Evolutionary conservation across 2,113 vertebrate genomes (phyloP).

Genomic region (Salvator merianae): DNA sequence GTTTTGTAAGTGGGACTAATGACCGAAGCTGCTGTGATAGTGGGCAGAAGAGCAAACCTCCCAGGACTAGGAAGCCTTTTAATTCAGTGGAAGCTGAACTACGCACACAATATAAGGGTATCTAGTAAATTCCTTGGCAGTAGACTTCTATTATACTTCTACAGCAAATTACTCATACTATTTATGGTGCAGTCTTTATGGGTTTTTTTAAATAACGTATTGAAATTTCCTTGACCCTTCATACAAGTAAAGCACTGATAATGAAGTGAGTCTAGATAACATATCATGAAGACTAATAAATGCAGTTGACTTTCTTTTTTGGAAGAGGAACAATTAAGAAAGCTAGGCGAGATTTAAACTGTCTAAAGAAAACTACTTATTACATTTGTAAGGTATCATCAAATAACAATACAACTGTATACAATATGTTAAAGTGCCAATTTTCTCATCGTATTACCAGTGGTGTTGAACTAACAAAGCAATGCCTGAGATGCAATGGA

Average conservation of each 20-base stretch:
- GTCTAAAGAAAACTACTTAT: slow-evolving; percentile 68
- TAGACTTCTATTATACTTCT: slow-evolving; percentile 4
- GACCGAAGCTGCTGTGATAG: not conserved
- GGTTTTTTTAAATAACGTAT: slow-evolving; percentile 6
- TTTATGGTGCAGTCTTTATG: not conserved
- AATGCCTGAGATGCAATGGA: too few relatives aligned
- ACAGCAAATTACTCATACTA: slow-evolving; percentile 4
- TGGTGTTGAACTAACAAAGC: too few relatives aligned
- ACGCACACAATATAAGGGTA: not conserved
- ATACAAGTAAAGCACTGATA: slow-evolving; percentile 32
- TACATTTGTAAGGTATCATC: slow-evolving; percentile 53
- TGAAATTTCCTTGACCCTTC: slow-evolving; percentile 24
- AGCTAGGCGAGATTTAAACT: slow-evolving; percentile 66
- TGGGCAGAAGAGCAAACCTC: too few relatives aligned
- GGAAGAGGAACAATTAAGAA: slow-evolving; percentile 57
- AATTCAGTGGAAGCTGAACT: not conserved
- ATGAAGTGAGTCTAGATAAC: slow-evolving; percentile 57
- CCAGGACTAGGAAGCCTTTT: not conserved
- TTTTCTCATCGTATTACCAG: not conserved
- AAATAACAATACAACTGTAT: not conserved
- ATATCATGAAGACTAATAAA: slow-evolving; percentile 53
- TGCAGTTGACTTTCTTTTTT: slow-evolving; percentile 58
- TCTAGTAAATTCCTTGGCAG: not conserved
- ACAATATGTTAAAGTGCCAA: slow-evolving; percentile 10
- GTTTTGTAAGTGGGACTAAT: not conserved